Conservation (phyloP, 2,797 vertebrate genomes). For the Leucoraja ocellata region DNA sequence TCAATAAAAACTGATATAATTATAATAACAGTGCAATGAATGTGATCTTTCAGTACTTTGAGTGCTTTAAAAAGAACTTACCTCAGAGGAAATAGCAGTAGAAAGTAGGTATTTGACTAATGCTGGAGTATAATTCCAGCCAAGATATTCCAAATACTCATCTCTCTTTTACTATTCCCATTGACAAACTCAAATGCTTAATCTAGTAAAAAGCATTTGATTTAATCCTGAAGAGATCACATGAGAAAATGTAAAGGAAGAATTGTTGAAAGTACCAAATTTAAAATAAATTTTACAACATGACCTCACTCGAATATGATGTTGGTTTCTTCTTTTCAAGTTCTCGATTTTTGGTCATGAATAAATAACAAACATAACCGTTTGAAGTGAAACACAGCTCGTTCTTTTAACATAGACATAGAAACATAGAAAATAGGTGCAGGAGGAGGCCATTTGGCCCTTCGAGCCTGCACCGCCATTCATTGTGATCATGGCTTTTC, state of each 20-base stretch:
- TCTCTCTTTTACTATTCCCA: conserved; percentile 7
- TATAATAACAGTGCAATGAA: background rate
- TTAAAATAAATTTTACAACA: background rate
- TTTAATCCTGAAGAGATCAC: background rate
- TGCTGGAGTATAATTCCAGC: background rate
- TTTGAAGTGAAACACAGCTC: background rate
- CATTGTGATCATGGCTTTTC: no score
- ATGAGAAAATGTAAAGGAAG: background rate
- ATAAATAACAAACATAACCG: background rate
- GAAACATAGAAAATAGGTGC: no score
- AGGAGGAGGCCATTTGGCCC: no score
- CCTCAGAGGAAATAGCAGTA: conserved; percentile 25
- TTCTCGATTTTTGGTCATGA: background rate
- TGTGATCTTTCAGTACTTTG: background rate
- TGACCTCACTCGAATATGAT: background rate
- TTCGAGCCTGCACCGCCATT: no score
- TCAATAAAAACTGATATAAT: background rate
- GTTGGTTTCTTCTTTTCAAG: background rate
- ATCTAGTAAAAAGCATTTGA: background rate
- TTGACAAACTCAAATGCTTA: background rate
- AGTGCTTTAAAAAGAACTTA: background rate
- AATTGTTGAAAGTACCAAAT: background rate
- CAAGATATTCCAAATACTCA: conserved; percentile 18
- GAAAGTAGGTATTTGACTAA: conserved; percentile 16
- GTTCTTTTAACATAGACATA: background rate